A percentile compares a stretch with the other conserved stretches of the same genome.
These are phyloP conservation scores for Abrostola tripartita DNA, from an alignment of 2,888 invertebrate species.

Conservation along the genomic window DNA sequence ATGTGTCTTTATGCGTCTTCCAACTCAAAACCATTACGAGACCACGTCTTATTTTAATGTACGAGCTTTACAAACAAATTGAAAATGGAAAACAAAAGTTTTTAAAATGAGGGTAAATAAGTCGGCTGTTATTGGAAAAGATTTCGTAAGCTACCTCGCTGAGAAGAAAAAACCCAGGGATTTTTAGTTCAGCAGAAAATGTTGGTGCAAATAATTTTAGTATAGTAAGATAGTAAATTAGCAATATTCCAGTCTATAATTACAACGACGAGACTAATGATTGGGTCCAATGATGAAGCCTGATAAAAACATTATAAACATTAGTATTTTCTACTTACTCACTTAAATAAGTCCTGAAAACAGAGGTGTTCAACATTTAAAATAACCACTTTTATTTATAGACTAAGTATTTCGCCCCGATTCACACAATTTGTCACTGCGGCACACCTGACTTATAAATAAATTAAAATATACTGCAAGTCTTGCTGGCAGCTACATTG, in stretches of 20 bases:
- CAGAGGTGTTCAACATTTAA: neutral
- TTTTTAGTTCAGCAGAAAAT: no score
- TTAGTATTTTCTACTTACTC: no score
- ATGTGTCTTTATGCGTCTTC: conserved; percentile 67
- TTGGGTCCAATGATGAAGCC: no score
- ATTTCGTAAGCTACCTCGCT: no score
- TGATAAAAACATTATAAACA: no score
- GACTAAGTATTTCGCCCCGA: neutral
- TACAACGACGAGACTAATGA: no score
- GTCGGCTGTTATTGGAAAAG: no score
- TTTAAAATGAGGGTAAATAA: no score
- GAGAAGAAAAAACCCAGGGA: no score
- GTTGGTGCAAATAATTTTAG: no score
- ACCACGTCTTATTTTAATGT: conserved; percentile 52
- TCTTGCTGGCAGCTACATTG: neutral
- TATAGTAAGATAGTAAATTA: no score
- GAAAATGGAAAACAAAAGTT: conserved; percentile 19
- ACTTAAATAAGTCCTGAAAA: neutral
- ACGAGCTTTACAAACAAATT: conserved; percentile 39
- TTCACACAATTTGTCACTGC: neutral
- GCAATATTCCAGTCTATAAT: no score
- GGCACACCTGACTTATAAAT: conserved; percentile 13
- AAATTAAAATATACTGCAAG: conserved; percentile 18
- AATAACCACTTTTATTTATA: neutral
- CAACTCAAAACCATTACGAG: conserved; percentile 44